Evolutionary conservation across 2,888 invertebrate species (phyloP), one percentile per base, ranked within the genome.

Genomic region (Agrochola litura): DNA sequence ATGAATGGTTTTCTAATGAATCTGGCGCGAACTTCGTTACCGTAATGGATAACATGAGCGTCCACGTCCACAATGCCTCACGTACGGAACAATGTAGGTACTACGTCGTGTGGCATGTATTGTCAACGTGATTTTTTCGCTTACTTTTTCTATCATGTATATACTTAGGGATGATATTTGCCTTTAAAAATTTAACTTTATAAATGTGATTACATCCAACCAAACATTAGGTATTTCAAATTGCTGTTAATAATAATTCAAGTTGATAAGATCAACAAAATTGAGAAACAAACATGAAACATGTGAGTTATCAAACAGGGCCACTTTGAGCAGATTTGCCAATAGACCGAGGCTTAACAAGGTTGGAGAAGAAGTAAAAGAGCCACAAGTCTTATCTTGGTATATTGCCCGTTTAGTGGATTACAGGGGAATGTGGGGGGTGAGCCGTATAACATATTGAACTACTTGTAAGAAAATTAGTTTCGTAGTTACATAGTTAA

Each of bases 1-100:
- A 94, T 94, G 94, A 94, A 95, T 95, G 93, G 93, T 90, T 94
- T 94, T 93, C 94, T 95, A 95, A 95, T 95, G 94, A 94, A 95
- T 93, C 93, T 91, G 91, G 89, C 90, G 89, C 91, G 90, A 94
- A 94, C 92, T 94, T 95, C 93, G 94, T 94, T 95, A 94, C 91
- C 87, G 91, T 94, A 94, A 93, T 95, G 92, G 94, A 90, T 91
- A 91, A 90, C 91, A 88, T 87, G 89, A 85, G 88, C 89, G 85
- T 85, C 82, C 85, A 85, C 74, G 79, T 85, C 56, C 81, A 83
- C 86, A 88, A 86, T 81, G 71, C 69, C 78, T 66, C 78, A 84
- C 74, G 85, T 79, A 64, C 64, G 58, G 73, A 84, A 82, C 79
- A 85, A 85, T 85, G 85, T 30, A 30, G 30, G 30, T 85, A 75